Base-by-base conservation (phyloP, 1,140 invertebrate species). In the Proctacanthus coquilletti region DNA sequence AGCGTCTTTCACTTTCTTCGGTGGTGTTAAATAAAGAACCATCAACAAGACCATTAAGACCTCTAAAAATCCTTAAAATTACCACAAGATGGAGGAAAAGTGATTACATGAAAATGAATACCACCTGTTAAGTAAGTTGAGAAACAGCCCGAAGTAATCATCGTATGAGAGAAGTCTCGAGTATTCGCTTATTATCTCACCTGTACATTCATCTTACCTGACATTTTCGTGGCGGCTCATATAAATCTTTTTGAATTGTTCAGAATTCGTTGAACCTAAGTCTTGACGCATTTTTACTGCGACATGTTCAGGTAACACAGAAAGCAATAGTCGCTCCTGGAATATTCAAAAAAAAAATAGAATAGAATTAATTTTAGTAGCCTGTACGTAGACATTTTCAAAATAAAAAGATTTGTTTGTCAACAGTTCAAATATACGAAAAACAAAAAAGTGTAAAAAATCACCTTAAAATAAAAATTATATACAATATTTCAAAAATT, bases 151-250 rank as follows among this genome's bases (percentile, higher is more conserved):
- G n/a, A n/a, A n/a, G n/a, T n/a, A n/a, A n/a, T n/a, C n/a, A n/a
- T n/a, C n/a, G n/a, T n/a, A n/a, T n/a, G n/a, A n/a, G n/a, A n/a
- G n/a, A n/a, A n/a, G n/a, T 27, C 23, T 9, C 23, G 8, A 27
- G 13, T 27, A 27, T 27, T 27, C 13, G 8, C 23, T 27, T 27
- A 9, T 27, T 27, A 27, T 27, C 23, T 8, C 23, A 27, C 23
- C 13, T 27, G 8, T 27, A n/a, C n/a, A n/a, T n/a, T 35, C 19
- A 9, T 42, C 53, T 60, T 65, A 87, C 78, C 88, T 94, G 44
- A 95, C 89, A 62, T 95, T 93, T 63, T 95, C 91, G 60, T 95
- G 88, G 13, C 91, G 69, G 41, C 84, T 89, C 89, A 96, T 93
- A 56, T 94, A 95, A 50, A 95, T 94, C 64, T 93, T 94, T 63